Conservation (phyloP, 2,888 invertebrate species). For the Drosophila monieri region DNA sequence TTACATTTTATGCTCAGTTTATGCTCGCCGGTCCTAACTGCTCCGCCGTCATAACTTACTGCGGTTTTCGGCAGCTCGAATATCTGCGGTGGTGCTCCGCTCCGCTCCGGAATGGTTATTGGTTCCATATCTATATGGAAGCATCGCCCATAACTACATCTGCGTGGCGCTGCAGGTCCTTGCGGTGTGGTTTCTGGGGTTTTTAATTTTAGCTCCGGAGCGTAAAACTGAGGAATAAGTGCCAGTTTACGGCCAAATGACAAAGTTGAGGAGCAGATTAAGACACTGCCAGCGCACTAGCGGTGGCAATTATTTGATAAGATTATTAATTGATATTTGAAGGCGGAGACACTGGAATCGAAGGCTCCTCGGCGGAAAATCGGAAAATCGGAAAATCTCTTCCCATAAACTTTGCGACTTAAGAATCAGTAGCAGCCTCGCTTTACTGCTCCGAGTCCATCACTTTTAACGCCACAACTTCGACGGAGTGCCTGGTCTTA, state of each 20-base stretch:
- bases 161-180: background rate
- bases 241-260: background rate
- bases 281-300: background rate
- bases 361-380: background rate
- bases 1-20: slow-evolving; percentile 39
- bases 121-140: slow-evolving; percentile 15
- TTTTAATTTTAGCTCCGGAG: slow-evolving; percentile 19
- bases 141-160: slow-evolving; percentile 6
- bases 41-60: slow-evolving; percentile 3
- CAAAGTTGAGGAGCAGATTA: background rate
- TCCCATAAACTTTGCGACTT: background rate
- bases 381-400: background rate
- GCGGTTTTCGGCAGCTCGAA: slow-evolving; percentile 1
- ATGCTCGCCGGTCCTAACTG: slow-evolving; percentile 14
- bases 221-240: slow-evolving; percentile 1
- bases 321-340: background rate
- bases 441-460: background rate
- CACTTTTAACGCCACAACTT: too few relatives aligned
- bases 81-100: background rate
- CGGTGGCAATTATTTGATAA: background rate
- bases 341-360: background rate
- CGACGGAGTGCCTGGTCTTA: too few relatives aligned
- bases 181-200: background rate
- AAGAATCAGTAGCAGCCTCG: slow-evolving; percentile 27
- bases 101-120: slow-evolving; percentile 6